A percentile compares a stretch with the other conserved stretches of the same genome.
Evolutionary conservation across 2,113 vertebrate genomes (phyloP).

Genomic region (Brienomyrus brachyistius): DNA sequence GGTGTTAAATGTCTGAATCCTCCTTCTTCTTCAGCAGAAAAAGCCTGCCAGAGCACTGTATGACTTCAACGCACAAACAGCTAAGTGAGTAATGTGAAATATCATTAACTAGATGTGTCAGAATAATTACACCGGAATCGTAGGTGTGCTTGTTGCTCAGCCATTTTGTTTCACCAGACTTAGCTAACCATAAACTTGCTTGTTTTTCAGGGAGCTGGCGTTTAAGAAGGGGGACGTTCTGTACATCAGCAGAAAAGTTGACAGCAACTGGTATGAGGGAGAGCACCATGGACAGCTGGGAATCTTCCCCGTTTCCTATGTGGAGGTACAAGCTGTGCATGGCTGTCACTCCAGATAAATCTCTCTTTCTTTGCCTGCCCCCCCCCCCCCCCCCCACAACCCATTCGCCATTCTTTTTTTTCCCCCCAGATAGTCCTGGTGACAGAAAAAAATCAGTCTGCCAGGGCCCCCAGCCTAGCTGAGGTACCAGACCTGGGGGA

Average conservation of each 20-base stretch:
- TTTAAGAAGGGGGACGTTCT: slow-evolving; percentile 82
- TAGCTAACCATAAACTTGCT: neutral
- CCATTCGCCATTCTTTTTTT: neutral
- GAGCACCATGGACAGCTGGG: slow-evolving; percentile 72
- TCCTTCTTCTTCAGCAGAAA: slow-evolving; percentile 57
- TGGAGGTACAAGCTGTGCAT: slow-evolving; percentile 60
- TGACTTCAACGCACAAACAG: slow-evolving; percentile 80
- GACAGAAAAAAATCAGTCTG: slow-evolving; percentile 71
- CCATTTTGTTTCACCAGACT: neutral
- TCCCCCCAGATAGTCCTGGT: slow-evolving; percentile 63
- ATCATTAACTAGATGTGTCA: neutral
- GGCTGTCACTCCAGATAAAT: neutral
- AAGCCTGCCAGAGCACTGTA: slow-evolving; percentile 77
- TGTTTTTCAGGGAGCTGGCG: slow-evolving; percentile 71
- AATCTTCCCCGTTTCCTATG: slow-evolving; percentile 80
- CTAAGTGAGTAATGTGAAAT: slow-evolving; percentile 69
- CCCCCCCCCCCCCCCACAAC: neutral
- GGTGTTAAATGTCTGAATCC: neutral
- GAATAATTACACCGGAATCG: neutral
- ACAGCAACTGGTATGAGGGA: slow-evolving; percentile 86
- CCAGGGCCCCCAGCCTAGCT: slow-evolving; percentile 71
- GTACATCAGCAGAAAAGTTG: slow-evolving; percentile 79
- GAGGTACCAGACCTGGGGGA: slow-evolving; percentile 75
- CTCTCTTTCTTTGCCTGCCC: neutral
- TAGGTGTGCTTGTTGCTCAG: slow-evolving; percentile 10